Evolutionary conservation across 2,797 vertebrate species (phyloP), one percentile per base, ranked within the genome.

Genomic region (Enteromius afrohamiltoni): DNA sequence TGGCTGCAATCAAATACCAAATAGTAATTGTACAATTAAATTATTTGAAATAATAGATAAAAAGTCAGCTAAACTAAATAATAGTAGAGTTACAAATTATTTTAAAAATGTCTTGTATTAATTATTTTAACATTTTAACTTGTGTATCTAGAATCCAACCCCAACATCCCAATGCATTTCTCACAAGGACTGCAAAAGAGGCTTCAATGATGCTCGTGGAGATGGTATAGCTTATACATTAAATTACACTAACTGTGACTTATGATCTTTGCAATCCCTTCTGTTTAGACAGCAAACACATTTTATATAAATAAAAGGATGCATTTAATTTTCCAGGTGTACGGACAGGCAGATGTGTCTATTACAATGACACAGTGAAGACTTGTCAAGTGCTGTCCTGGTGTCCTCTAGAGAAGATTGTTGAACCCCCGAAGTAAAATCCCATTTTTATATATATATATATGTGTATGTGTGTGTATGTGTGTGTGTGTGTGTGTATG

Each of bases 331-430:
- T 62, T 8, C 80, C 80, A 98, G 96, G 96, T 77, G 89, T 96
- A 85, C 94, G 95, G 88, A 97, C 95, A 0, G 96, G 96, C 75
- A 87, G 1, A 13, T 97, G 95, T 87, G 77, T 96, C 62, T 86
- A 29, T 17, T 96, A 91, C 34, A 95, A 94, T 10, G 23, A 64
- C 47, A 69, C 85, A 1, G 45, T 69, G 82, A 97, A 95, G 89
- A 96, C 94, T 14, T 96, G 95, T 71, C 94, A 98, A 85, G 90
- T 97, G 1, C 85, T 67, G 0, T 94, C 95, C 1, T 97, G 95
- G 95, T 96, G 96, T 86, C 95, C 96, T 0, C 80, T 95, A 0
- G 95, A 97, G 91, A 83, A 87, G 23, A 79, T 19, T 17, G 86
- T 86, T 2, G 86, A 47, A 0, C 89, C 93, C 0, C 94, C 95